Conservation (phyloP, 1,140 invertebrate species). For the Eciton burchellii region DNA sequence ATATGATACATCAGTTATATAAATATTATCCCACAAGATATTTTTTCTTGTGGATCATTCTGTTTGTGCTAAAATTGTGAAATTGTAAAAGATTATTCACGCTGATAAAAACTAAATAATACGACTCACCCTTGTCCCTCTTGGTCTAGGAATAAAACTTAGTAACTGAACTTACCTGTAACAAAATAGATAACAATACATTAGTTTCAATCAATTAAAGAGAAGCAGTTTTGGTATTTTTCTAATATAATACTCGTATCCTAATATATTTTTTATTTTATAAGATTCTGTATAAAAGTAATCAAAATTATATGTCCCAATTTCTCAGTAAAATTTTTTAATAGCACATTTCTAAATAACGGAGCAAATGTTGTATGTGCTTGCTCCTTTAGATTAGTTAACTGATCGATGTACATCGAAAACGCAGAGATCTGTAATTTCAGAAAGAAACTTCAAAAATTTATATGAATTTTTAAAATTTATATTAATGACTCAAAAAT, state of each 20-base stretch:
- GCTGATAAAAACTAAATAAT: slow-evolving; percentile 2
- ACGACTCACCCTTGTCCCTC: slow-evolving; percentile 33
- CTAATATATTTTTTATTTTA: not conserved
- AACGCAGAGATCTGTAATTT: no score
- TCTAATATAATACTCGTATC: not conserved
- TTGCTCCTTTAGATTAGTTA: no score
- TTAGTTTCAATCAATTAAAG: slow-evolving; percentile 3
- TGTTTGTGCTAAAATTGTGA: not conserved
- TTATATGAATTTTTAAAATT: no score
- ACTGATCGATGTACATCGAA: no score
- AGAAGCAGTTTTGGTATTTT: not conserved
- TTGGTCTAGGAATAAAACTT: slow-evolving; percentile 23
- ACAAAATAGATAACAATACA: slow-evolving; percentile 26
- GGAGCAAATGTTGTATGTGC: no score
- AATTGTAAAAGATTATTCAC: slow-evolving; percentile 18
- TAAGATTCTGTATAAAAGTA: not conserved
- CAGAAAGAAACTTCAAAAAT: no score
- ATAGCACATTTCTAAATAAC: no score
- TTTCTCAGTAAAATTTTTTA: not conserved
- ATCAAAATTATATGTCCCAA: not conserved
- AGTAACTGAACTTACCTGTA: slow-evolving; percentile 53
- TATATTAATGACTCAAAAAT: no score
- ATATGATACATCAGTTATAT: not conserved
- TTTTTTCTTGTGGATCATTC: not conserved
- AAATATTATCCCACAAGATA: not conserved